Base-by-base conservation (phyloP, 2,888 invertebrate species). In the Acheta domesticus region DNA sequence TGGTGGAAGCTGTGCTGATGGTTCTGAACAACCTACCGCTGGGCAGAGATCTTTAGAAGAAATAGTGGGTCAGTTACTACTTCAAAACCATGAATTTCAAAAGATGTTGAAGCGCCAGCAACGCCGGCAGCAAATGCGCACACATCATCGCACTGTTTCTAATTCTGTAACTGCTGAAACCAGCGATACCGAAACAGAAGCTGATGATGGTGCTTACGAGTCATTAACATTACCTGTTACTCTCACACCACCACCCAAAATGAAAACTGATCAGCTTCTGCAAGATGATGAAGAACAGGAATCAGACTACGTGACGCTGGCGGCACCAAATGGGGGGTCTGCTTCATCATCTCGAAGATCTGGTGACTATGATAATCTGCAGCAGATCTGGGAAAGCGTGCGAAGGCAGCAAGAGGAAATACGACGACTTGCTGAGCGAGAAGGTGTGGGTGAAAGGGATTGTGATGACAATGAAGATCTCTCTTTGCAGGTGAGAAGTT, bases 31-130 rank as follows among this genome's bases (percentile, higher is more conserved):
- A 23, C 74, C 48, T 19, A 19, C 19, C 12, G 74, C 19, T n/a
- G 78, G 62, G 2, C 76, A 21, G 50, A 23, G 50, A 50, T 49
- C 90, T 77, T 88, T 92, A 83, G 93, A 94, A 86, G 90, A 94
- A 86, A 92, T 96, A 77, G 94, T 96, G 78, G 92, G 94, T 1
- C 95, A 95, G 85, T 88, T 96, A 19, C 87, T 96, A 11, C 92
- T 95, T 91, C 93, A 95, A 85, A 95, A 93, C 84, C 90, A 93
- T 83, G 95, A 95, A 82, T 94, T 95, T 83, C 93, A 95, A 83
- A 92, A 93, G 82, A 89, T 94, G 75, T 87, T 94, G 48, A 93
- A 93, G 83, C 93, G 93, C 84, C 93, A 93, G 83, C 91, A 93
- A 82, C 88, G 89, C 48, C 89, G 62, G 16, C 62, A n/a, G 82